Percentiles rank a stretch among this genome's conserved stretches.
These are phyloP conservation scores for Globicephala melas DNA, from an alignment of 2,113 vertebrate genomes.

Conservation along the genomic window DNA sequence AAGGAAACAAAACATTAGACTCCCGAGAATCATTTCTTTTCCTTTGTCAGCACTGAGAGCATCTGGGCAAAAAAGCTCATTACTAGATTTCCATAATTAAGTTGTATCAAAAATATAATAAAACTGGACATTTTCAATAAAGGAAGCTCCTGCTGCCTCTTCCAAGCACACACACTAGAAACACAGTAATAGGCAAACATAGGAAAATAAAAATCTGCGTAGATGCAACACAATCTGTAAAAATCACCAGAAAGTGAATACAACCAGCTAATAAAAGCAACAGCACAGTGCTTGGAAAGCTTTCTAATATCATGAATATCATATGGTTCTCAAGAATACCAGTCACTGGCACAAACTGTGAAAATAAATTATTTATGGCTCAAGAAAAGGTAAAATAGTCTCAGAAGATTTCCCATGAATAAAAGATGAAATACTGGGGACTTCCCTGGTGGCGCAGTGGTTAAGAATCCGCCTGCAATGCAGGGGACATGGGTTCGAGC, in stretches of 20 bases:
- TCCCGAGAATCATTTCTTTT: neutral
- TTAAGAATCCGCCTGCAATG: too few relatives aligned
- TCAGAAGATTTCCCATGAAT: slow-evolving; percentile 68
- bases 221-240: neutral
- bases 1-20: neutral
- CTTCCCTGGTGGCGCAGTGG: too few relatives aligned
- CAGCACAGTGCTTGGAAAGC: neutral
- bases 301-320: slow-evolving; percentile 43
- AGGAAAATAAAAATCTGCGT: neutral
- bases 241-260: neutral
- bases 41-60: neutral
- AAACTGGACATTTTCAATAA: neutral
- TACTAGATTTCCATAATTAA: neutral
- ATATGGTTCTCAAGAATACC: slow-evolving; percentile 32
- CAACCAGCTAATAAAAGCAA: neutral
- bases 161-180: neutral
- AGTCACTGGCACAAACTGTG: slow-evolving; percentile 24
- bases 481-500: too few relatives aligned
- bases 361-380: slow-evolving; percentile 72
- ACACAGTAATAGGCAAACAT: neutral
- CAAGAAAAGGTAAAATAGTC: slow-evolving; percentile 71
- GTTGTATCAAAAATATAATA: neutral
- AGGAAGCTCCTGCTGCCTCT: neutral
- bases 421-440: slow-evolving; percentile 69
- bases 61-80: neutral